Percentiles rank a stretch among this genome's conserved stretches.
Evolutionary conservation across 2,113 vertebrate genomes (phyloP).

Genomic region (Crocuta crocuta): DNA sequence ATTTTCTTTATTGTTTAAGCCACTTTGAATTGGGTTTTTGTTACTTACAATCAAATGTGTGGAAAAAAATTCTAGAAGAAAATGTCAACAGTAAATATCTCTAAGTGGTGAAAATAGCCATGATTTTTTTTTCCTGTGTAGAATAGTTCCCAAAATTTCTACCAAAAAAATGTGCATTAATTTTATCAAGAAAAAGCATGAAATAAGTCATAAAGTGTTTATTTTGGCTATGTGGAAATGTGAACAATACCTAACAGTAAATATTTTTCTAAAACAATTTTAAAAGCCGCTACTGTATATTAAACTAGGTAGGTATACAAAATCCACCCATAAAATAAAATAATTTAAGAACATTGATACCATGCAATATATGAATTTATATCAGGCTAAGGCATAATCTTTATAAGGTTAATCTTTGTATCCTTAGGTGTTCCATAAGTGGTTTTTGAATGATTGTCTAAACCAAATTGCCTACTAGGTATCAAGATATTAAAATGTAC

Average conservation of each 20-base stretch:
- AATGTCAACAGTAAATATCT: not conserved
- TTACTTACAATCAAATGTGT: conserved; percentile 12
- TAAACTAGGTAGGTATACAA: not conserved
- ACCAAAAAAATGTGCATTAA: not conserved
- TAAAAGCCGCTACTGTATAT: not conserved
- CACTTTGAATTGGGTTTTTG: conserved; percentile 10
- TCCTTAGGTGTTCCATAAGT: not conserved
- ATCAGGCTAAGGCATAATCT: not conserved
- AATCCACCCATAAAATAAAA: not conserved
- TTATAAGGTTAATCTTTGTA: conserved; percentile 20
- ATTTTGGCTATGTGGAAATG: conserved; percentile 26
- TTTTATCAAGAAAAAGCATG: conserved; percentile 44
- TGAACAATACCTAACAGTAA: not conserved
- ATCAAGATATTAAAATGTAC: not conserved
- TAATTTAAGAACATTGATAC: not conserved
- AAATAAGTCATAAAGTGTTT: not conserved
- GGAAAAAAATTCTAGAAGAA: conserved; percentile 1
- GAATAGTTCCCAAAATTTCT: not conserved
- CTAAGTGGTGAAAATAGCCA: not conserved
- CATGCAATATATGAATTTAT: not conserved
- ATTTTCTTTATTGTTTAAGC: conserved; percentile 33
- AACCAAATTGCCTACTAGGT: conserved; percentile 11
- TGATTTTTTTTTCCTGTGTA: not conserved
- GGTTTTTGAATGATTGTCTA: conserved; percentile 11
- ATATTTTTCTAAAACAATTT: conserved; percentile 28